Base-by-base conservation (phyloP, 2,888 invertebrate genomes). In the Thymelicus sylvestris region DNA sequence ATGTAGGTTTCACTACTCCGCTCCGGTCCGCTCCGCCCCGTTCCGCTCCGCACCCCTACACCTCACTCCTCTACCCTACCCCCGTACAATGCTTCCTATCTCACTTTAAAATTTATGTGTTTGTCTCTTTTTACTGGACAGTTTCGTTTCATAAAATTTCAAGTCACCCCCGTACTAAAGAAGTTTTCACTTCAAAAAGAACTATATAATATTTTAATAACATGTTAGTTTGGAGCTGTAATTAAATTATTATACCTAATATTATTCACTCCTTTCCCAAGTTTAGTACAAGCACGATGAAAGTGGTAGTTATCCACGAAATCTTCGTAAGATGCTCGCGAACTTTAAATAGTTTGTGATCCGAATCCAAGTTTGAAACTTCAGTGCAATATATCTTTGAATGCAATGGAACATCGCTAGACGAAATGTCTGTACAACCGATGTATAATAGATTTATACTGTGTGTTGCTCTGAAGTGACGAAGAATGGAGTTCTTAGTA, bases 301-400 rank as follows among this genome's bases (percentile, higher is more conserved):
- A 57, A 57, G 57, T 57, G 57, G 13, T 57, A 57, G 57, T 57
- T 57, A 57, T 6, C 38, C 57, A 24, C 6, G 31, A 57, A 57
- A 57, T 57, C 31, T 57, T 38, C 31, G 2, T 24, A 57, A 47
- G 60, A 47, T 47, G 55, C 38, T 62, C 63, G 8, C 47, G 13
- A 68, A 63, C 68, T 57, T 57, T 38, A 57, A 57, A 38, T 57
- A 68, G 63, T 59, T 69, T 64, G 48, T 57, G 31, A 63, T 64
- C 48, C 48, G 8, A 64, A 63, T 57, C 57, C 48, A 38, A 63
- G 63, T 57, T 59, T 38, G 15, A 44, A 69, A 69, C 63, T 69
- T 64, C 52, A 57, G 31, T 57, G 55, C 52, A 50, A 62, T 57
- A 57, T 55, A 63, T 57, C 62, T 63, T 68, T 57, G 61, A 15